These are phyloP conservation scores for Otolemur crassicaudatus DNA, from an alignment of 2,797 vertebrate species.

Conservation along the genomic window DNA sequence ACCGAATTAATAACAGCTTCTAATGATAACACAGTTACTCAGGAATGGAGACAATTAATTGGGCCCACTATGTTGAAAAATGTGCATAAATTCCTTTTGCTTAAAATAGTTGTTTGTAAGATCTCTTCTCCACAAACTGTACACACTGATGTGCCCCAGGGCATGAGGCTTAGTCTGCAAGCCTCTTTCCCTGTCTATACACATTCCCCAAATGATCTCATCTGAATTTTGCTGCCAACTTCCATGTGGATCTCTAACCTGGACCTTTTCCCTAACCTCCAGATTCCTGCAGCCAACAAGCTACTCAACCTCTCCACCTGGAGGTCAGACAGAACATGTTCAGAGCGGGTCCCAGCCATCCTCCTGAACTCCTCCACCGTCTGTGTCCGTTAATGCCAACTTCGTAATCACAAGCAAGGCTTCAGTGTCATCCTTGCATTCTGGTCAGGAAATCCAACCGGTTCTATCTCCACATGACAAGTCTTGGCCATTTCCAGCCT, in stretches of 20 bases:
- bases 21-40: slow-evolving; percentile 13
- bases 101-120: slow-evolving; percentile 13
- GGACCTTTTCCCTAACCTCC: slow-evolving; percentile 31
- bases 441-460: not conserved
- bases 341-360: slow-evolving; percentile 16
- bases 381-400: not conserved
- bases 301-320: not conserved
- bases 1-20: not conserved
- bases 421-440: not conserved
- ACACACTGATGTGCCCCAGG: not conserved
- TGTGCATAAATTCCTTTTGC: not conserved
- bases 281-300: slow-evolving; percentile 21
- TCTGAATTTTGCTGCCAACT: not conserved
- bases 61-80: not conserved
- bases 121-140: slow-evolving; percentile 29
- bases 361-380: not conserved
- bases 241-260: slow-evolving; percentile 35
- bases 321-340: not conserved
- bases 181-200: not conserved
- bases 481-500: not conserved
- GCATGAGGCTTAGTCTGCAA: not conserved
- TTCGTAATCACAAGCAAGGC: slow-evolving; percentile 39
- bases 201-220: not conserved
- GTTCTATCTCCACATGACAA: not conserved
- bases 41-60: not conserved